Evolutionary conservation across 2,797 vertebrate species (phyloP).

Genomic region (Dendrocincla fuliginosa): DNA sequence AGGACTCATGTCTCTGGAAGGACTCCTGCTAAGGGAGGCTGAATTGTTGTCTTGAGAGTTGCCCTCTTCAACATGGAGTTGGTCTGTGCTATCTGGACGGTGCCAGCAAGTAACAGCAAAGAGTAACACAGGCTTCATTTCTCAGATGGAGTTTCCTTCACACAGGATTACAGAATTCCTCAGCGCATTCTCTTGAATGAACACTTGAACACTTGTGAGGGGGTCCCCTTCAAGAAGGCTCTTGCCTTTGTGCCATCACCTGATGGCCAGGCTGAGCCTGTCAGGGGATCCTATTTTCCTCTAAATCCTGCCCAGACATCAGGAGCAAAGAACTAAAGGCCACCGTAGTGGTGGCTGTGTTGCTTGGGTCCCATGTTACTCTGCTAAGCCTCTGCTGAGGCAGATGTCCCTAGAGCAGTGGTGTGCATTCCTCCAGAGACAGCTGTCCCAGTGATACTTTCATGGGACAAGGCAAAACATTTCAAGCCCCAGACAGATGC

Average conservation of each 20-base stretch:
- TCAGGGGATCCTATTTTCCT: not conserved
- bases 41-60: not conserved
- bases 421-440: not conserved
- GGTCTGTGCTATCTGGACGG: not conserved
- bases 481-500: not conserved
- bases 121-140: not conserved
- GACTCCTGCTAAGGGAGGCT: not conserved
- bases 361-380: not conserved
- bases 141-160: not conserved
- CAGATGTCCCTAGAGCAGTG: not conserved
- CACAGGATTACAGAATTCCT: rapidly evolving
- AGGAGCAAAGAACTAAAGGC: not conserved
- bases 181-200: rapidly evolving
- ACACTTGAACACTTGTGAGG: rapidly evolving
- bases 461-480: rapidly evolving
- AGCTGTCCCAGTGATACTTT: not conserved
- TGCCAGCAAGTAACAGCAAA: not conserved
- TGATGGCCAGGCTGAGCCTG: rapidly evolving
- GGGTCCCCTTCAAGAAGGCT: not conserved
- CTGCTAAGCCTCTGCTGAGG: rapidly evolving
- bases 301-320: not conserved
- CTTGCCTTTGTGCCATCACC: rapidly evolving
- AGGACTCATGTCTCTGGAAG: not conserved
- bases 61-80: rapidly evolving
- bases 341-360: rapidly evolving